A percentile compares a stretch with the other conserved stretches of the same genome.
phyloP scores from a whole-genome alignment of 2,888 invertebrate species.

The Drosophila mulleri region DNA sequence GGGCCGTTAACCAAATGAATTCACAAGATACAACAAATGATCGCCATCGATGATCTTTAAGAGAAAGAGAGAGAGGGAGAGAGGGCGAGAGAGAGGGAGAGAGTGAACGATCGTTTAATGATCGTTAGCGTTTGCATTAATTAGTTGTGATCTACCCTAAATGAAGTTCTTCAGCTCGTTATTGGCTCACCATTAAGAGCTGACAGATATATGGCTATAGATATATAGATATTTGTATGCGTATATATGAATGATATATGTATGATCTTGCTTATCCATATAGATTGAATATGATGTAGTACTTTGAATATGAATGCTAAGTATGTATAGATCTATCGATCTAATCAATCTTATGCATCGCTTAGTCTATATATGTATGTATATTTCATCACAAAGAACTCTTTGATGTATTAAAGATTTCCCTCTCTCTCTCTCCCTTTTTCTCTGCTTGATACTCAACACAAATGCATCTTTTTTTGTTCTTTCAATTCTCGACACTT shows the following conservation, averaged over 20 bases:
- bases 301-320: too few relatives aligned
- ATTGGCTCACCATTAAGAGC: background rate
- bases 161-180: background rate
- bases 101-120: background rate
- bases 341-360: background rate
- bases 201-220: background rate
- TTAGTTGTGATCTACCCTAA: slow-evolving; percentile 9
- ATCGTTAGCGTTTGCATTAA: slow-evolving; percentile 34
- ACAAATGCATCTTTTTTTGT: slow-evolving; percentile 12
- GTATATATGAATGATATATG: too few relatives aligned
- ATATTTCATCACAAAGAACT: background rate
- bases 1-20: slow-evolving; percentile 24
- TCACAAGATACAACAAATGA: slow-evolving; percentile 17
- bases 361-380: background rate
- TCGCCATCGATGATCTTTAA: background rate
- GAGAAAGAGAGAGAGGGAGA: background rate
- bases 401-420: background rate
- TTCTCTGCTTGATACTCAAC: slow-evolving; percentile 2
- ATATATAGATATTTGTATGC: too few relatives aligned
- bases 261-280: too few relatives aligned
- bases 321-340: background rate
- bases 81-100: background rate
- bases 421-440: background rate
- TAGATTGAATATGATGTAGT: too few relatives aligned
- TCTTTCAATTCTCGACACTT: slow-evolving; percentile 1